Conservation (phyloP, 2,797 vertebrate genomes). For the Leucoraja ocellata region DNA sequence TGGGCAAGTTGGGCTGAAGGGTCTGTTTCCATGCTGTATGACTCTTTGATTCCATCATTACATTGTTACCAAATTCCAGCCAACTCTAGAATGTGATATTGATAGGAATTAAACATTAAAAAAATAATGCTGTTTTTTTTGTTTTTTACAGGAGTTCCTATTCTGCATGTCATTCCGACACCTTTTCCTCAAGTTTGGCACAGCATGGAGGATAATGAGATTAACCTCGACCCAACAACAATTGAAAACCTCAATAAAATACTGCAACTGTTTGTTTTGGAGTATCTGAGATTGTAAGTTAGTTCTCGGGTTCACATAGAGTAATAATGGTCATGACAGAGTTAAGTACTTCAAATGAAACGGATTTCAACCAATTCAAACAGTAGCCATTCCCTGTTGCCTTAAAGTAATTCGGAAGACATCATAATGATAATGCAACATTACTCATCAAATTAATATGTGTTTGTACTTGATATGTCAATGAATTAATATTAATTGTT, state of each 20-base stretch:
- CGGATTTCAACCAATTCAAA: neutral
- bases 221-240: constrained; percentile 74
- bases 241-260: constrained; percentile 91
- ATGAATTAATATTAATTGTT: constrained; percentile 2
- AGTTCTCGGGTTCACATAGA: neutral
- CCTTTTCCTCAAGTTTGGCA: constrained; percentile 95
- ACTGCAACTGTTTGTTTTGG: constrained; percentile 83
- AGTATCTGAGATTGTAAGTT: constrained; percentile 76
- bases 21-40: too few species aligned
- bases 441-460: neutral
- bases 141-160: constrained; percentile 66
- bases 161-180: constrained; percentile 83
- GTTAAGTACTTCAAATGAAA: neutral
- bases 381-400: neutral
- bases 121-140: constrained; percentile 18
- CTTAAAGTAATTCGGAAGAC: neutral
- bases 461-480: neutral
- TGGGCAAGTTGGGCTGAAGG: too few species aligned
- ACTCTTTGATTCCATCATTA: neutral
- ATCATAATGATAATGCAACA: neutral
- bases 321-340: neutral
- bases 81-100: neutral
- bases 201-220: constrained; percentile 84
- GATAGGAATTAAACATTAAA: neutral
- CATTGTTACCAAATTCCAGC: neutral